These are phyloP conservation scores for Microcebus griseorufus DNA, from an alignment of 2,113 vertebrate species.

Conservation along the genomic window DNA sequence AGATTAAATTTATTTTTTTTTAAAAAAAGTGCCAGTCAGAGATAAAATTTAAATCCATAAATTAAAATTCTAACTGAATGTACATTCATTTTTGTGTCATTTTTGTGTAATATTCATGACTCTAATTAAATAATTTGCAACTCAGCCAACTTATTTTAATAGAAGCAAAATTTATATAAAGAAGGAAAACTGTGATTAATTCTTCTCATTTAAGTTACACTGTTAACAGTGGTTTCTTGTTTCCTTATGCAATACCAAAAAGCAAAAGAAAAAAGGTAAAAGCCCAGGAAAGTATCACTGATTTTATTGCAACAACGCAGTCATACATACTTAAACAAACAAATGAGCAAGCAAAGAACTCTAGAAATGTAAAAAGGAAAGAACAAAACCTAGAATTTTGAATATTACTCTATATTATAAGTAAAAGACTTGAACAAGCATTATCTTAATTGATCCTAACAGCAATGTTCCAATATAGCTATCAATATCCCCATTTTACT, in stretches of 20 bases:
- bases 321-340: not conserved
- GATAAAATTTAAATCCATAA: not conserved
- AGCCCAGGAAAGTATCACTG: not conserved
- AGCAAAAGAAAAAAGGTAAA: constrained; percentile 1
- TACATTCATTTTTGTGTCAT: not conserved
- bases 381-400: not conserved
- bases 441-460: not conserved
- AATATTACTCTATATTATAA: not conserved
- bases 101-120: not conserved
- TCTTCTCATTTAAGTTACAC: not conserved
- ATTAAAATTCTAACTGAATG: not conserved
- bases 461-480: not conserved
- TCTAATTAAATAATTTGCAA: constrained; percentile 39
- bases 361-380: not conserved
- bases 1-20: not conserved
- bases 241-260: not conserved
- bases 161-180: constrained; percentile 40
- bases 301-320: not conserved
- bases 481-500: constrained; percentile 21
- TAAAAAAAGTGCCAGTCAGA: not conserved
- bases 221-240: not conserved
- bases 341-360: not conserved
- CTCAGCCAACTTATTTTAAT: constrained; percentile 17
- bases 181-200: not conserved
- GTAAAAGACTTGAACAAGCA: not conserved